A percentile compares a stretch with the other conserved stretches of the same genome.
These are phyloP conservation scores for Halcyon smyrnensis DNA, from an alignment of 2,797 vertebrate species.

Conservation along the genomic window DNA sequence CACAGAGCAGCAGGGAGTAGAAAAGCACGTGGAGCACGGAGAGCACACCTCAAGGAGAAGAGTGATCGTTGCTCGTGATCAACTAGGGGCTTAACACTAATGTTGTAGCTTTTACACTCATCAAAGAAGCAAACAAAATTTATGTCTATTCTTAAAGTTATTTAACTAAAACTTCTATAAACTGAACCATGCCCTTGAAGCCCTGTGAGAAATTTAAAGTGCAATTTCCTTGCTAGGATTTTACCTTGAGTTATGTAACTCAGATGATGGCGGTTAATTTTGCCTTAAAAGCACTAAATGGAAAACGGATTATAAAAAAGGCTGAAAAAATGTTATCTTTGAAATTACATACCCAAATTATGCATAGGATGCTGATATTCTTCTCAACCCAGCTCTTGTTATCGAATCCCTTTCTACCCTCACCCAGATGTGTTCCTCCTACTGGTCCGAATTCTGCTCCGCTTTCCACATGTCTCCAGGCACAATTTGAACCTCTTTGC, in stretches of 20 bases:
- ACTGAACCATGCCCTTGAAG: not conserved
- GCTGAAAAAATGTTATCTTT: not conserved
- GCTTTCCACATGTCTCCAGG: not conserved
- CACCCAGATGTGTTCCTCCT: not conserved
- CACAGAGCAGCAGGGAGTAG: not conserved
- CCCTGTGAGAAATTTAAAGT: not conserved
- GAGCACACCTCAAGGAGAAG: not conserved
- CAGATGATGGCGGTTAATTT: not conserved
- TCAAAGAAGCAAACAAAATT: not conserved
- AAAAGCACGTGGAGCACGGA: not conserved
- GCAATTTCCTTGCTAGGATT: not conserved
- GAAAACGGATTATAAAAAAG: not conserved
- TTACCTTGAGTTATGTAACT: not conserved
- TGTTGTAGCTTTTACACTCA: not conserved
- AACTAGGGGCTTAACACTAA: not conserved
- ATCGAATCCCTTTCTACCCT: not conserved
- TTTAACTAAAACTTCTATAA: not conserved
- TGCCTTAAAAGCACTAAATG: not conserved
- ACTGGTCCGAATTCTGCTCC: not conserved
- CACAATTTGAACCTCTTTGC: not conserved
- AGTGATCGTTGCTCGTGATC: not conserved
- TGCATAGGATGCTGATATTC: rapidly evolving
- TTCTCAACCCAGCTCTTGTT: not conserved
- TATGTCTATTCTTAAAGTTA: not conserved
- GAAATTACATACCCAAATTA: not conserved